phyloP scores from a whole-genome alignment of 1,140 invertebrate genomes.

The Brachionus asplanchnoidis region DNA sequence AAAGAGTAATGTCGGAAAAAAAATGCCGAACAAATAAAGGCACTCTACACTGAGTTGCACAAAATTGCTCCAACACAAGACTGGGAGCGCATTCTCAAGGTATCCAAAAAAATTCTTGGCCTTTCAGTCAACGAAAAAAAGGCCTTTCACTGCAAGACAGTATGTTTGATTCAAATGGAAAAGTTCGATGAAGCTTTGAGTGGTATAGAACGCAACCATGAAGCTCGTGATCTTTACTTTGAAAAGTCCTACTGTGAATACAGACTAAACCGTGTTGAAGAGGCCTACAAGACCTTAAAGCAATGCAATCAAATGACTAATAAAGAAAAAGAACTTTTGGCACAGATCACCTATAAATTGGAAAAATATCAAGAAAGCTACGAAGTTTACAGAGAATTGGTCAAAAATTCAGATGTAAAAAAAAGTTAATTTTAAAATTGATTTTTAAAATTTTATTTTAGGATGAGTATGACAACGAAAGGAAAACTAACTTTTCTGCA shows the following conservation, averaged over 20 bases:
- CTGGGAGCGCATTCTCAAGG: conserved; percentile 80
- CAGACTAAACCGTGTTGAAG: conserved; percentile 74
- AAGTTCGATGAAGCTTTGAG: conserved; percentile 81
- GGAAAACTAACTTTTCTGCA: conserved; percentile 83
- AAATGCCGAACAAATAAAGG: conserved; percentile 39
- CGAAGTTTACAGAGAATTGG: conserved; percentile 67
- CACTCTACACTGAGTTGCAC: conserved; percentile 72
- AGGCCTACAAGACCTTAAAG: conserved; percentile 70
- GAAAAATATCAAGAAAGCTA: conserved; percentile 74
- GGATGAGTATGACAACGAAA: conserved; percentile 89
- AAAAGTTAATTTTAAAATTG: conserved; percentile 28
- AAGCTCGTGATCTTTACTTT: conserved; percentile 64
- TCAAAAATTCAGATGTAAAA: conserved; percentile 52
- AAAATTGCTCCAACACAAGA: conserved; percentile 77
- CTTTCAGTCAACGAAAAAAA: conserved; percentile 66
- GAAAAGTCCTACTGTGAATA: conserved; percentile 91
- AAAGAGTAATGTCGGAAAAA: conserved; percentile 35
- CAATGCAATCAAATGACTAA: conserved; percentile 62
- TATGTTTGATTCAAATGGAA: conserved; percentile 77
- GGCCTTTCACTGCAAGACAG: conserved; percentile 82
- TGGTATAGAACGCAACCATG: conserved; percentile 65
- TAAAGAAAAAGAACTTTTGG: conserved; percentile 73
- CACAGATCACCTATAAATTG: conserved; percentile 65
- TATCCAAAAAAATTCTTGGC: conserved; percentile 64
- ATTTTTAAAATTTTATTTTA: conserved; percentile 49